A percentile compares a stretch with the other conserved stretches of the same genome.
These are phyloP conservation scores for Paedocypris micromegethes DNA, from an alignment of 2,797 vertebrate species.

Conservation along the genomic window DNA sequence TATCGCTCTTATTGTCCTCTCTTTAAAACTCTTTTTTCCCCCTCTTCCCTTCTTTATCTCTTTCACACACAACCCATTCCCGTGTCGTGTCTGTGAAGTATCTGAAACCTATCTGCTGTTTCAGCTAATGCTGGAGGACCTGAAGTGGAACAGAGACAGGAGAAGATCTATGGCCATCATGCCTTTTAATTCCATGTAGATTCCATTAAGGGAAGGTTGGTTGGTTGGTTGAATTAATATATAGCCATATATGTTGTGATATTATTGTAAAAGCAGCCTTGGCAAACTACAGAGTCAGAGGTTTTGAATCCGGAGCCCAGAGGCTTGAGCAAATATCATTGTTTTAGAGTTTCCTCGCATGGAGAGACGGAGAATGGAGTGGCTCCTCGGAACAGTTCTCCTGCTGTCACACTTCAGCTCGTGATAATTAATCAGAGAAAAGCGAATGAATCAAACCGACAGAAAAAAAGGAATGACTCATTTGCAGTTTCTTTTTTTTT, in stretches of 20 bases:
- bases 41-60: too few relatives aligned
- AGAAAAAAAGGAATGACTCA: neutral
- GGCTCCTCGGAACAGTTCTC: constrained; percentile 44
- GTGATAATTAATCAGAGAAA: constrained; percentile 58
- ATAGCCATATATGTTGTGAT: too few relatives aligned
- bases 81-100: constrained; percentile 31
- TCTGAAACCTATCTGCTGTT: constrained; percentile 42
- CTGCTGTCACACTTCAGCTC: constrained; percentile 52
- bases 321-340: constrained; percentile 37
- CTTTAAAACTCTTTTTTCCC: too few relatives aligned
- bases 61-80: too few relatives aligned
- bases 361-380: constrained; percentile 26
- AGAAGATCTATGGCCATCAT: constrained; percentile 26
- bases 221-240: constrained; percentile 41
- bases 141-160: constrained; percentile 14
- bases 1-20: too few relatives aligned
- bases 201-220: constrained; percentile 50
- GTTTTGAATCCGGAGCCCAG: neutral
- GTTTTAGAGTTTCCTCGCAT: constrained; percentile 34
- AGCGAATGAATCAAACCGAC: constrained; percentile 49
- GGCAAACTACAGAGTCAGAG: constrained; percentile 10
- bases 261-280: neutral
- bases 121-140: constrained; percentile 25
- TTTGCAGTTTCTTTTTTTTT: constrained; percentile 5
- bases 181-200: neutral